Evolutionary conservation across 2,113 vertebrate species (phyloP).

Genomic region (Scolopax mira): DNA sequence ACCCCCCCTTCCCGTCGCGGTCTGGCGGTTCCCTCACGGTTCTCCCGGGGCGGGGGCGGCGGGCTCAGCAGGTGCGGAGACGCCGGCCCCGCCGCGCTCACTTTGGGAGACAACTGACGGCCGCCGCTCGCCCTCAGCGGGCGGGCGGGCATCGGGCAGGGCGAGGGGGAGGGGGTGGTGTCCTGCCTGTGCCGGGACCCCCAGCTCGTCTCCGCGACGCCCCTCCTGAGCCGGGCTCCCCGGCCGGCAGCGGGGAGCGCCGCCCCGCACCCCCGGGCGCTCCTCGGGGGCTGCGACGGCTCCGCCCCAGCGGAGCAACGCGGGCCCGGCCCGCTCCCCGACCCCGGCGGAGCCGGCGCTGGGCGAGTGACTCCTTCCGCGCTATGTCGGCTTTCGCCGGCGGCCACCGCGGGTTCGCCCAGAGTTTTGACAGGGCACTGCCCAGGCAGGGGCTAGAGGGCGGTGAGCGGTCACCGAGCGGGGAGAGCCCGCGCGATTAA

Average conservation of each 20-base stretch:
- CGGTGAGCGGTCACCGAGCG: accelerated
- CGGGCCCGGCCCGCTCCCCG: not conserved
- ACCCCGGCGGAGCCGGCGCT: not conserved
- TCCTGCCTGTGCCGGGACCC: not conserved
- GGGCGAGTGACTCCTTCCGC: accelerated
- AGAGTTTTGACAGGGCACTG: not conserved
- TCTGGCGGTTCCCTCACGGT: not conserved
- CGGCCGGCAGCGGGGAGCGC: not conserved
- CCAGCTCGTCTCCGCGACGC: not conserved
- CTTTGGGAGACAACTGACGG: not conserved
- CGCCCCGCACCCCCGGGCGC: not conserved
- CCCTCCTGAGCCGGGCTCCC: not conserved
- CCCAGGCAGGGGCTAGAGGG: not conserved
- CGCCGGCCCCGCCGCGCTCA: not conserved
- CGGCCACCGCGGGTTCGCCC: not conserved
- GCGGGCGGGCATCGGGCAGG: not conserved
- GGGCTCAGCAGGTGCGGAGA: not conserved
- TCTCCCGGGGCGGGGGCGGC: not conserved
- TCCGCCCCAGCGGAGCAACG: not conserved
- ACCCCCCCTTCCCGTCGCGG: not conserved
- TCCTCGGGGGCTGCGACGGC: not conserved
- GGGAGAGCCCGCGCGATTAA: accelerated
- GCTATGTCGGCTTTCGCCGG: not conserved
- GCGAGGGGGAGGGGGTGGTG: not conserved
- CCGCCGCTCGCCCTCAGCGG: not conserved